Base-by-base conservation (phyloP, 2,888 invertebrate species). In the Chymomyza fuscimana region DNA sequence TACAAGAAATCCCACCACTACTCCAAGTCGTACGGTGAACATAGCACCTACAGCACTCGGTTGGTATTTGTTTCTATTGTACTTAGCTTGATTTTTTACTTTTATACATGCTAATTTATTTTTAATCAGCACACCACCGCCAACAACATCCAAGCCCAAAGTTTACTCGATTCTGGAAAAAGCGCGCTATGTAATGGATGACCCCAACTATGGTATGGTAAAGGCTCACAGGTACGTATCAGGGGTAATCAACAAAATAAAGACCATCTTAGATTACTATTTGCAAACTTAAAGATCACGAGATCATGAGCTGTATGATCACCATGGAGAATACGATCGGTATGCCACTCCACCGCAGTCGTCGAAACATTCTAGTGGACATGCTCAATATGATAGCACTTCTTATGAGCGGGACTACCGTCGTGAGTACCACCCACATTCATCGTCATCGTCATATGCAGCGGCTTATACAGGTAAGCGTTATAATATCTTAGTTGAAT, bases 101-200 rank as follows among this genome's bases (percentile, higher is more conserved):
- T 19, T 19, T 5, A 19, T 16, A n/a, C 54, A n/a, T 54, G 4
- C 22, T n/a, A 0, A 54, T 16, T 40, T 9, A 46, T 58, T 62
- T 63, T 22, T 19, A 32, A 7, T 32, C 9, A 91, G 91, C 51
- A 90, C 91, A 16, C 91, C 91, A 56, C 91, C 91, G 2, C 91
- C 91, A 51, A 83, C 91, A 50, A 82, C 95, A 67, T 93, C 94
- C 64, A 96, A 96, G 92, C 94, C 95, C 63, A 96, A 96, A 93
- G 96, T 96, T 70, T 94, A 96, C 92, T 96, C 96, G 74, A 96
- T 97, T 82, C 92, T 96, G 83, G 96, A 96, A 91, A 94, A 96
- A 65, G 96, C 96, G 0, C 93, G 96, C 64, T 94, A 94, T 50
- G 96, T 96, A 29, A 96, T 96, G 96, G 96, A 96, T 89, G 94